These are phyloP conservation scores for Neoitamus cyanurus DNA, from an alignment of 2,888 invertebrate genomes.

Conservation along the genomic window DNA sequence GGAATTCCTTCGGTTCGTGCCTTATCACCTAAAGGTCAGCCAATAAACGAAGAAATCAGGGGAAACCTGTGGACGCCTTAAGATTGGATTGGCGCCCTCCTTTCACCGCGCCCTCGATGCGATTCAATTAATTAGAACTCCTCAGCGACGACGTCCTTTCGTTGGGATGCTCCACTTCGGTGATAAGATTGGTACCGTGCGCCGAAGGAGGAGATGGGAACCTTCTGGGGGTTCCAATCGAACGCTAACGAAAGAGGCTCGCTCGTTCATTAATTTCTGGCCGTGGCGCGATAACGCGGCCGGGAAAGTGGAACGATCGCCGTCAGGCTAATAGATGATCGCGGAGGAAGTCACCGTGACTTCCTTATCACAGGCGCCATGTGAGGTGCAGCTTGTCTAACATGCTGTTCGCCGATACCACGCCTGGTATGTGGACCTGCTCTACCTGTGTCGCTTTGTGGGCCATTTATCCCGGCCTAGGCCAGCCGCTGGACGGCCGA, in stretches of 20 bases:
- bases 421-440: background rate
- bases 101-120: background rate
- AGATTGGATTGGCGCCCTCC: background rate
- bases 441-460: background rate
- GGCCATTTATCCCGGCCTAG: background rate
- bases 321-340: background rate
- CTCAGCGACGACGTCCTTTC: background rate
- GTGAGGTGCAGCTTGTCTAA: conserved; percentile 20
- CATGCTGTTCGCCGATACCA: background rate
- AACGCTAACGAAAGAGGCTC: background rate
- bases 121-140: conserved; percentile 17
- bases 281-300: background rate
- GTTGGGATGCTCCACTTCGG: conserved; percentile 22
- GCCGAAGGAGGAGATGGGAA: background rate
- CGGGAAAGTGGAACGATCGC: conserved; percentile 14
- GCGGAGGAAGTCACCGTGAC: background rate
- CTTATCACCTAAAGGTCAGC: conserved; percentile 13
- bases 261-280: conserved; percentile 23
- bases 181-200: background rate
- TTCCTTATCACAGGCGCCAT: conserved; percentile 21
- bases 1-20: background rate
- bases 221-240: conserved; percentile 21
- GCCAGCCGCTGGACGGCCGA: background rate
- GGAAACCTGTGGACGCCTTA: background rate
- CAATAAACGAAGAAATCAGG: background rate